Conservation (phyloP, 2,797 vertebrate genomes). For the Harpagifer antarcticus region DNA sequence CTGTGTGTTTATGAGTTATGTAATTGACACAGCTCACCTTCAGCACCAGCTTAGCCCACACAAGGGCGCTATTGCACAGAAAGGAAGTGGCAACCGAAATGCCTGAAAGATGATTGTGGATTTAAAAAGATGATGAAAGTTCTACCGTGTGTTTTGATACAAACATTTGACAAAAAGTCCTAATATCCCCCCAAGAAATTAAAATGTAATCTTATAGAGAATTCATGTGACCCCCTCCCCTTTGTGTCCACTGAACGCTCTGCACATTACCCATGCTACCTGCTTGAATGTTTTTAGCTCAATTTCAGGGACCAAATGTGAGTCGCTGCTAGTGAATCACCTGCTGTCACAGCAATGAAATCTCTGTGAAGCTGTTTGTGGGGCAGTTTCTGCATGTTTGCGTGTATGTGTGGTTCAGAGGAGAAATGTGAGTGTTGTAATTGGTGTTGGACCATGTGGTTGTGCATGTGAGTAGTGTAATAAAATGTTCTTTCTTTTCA, state of each 20-base stretch:
- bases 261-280: slow-evolving; percentile 16
- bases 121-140: slow-evolving; percentile 15
- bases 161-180: slow-evolving; percentile 4
- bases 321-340: slow-evolving; percentile 52
- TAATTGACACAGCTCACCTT: slow-evolving; percentile 68
- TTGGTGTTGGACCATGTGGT: slow-evolving; percentile 15
- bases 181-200: neutral
- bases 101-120: slow-evolving; percentile 39
- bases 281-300: slow-evolving; percentile 65
- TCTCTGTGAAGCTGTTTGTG: slow-evolving; percentile 43
- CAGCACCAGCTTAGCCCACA: slow-evolving; percentile 68
- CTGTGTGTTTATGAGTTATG: slow-evolving; percentile 45
- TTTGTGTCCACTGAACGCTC: slow-evolving; percentile 13
- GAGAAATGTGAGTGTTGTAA: slow-evolving; percentile 36
- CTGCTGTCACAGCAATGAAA: slow-evolving; percentile 43
- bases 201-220: neutral
- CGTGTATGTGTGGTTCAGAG: slow-evolving; percentile 25
- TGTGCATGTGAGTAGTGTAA: slow-evolving; percentile 50
- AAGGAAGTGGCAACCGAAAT: slow-evolving; percentile 22
- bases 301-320: slow-evolving; percentile 71
- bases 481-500: slow-evolving; percentile 29
- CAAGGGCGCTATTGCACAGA: slow-evolving; percentile 62
- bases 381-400: slow-evolving; percentile 43
- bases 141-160: slow-evolving; percentile 38
- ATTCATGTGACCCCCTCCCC: neutral